Evolutionary conservation across 2,888 invertebrate species (phyloP), one percentile per base, ranked within the genome.

Genomic region (Autographa gamma): DNA sequence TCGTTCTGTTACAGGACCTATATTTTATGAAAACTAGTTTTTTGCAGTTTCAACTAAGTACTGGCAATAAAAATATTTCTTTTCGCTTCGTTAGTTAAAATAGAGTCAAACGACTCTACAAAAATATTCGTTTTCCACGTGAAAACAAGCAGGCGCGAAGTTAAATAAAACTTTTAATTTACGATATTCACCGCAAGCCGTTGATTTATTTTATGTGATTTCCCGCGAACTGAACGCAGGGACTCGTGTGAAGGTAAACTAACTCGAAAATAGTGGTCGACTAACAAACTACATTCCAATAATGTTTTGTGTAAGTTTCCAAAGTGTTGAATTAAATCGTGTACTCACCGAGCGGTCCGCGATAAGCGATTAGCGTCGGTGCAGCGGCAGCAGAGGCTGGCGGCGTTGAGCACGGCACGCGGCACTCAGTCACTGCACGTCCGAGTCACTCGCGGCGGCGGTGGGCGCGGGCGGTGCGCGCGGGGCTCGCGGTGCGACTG

Each of bases 101-200:
- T 54, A 54, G 25, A 25, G 19, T 18, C 3, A 19, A 18, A 56
- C 8, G 63, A 69, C 76, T 60, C 41, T 65, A 43, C 31, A 65
- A 31, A 41, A 0, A 63, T 59, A 66, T 7, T 77, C 38, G 73
- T 56, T 73, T 81, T 66, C 52, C 66, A 81, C 48, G 48, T 52
- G 62, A 68, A 63, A n/a, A 31, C 34, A 56, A 41, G 62, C 9
- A 8, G 34, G 18, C 63, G 63, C 64, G 60, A 66, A 13, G 67
- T 83, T 60, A 66, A 74, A 81, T 69, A 81, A 71, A 60, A 70
- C 68, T 75, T 83, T 78, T 79, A 75, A 75, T 81, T 81, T 81
- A 81, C 69, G 82, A 79, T 75, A 79, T 70, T 61, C 67, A 78
- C 71, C 72, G 62, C 66, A 72, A 48, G 63, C 54, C 25, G 60